Conservation (phyloP, 2,888 invertebrate genomes). For the Sthenelais limicola region DNA sequence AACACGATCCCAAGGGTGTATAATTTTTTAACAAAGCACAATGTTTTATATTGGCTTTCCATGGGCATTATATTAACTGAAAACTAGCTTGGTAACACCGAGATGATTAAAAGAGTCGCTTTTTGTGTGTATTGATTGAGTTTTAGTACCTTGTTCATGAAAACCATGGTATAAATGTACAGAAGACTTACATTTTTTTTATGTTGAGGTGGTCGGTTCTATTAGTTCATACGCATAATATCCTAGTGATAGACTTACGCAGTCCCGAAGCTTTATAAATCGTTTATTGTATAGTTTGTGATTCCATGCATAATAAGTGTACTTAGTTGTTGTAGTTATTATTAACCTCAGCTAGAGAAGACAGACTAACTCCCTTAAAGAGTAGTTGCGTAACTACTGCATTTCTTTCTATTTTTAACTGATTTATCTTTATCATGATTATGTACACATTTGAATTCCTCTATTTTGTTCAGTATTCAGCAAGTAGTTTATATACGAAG, state of each 20-base stretch:
- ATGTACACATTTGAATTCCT: background rate
- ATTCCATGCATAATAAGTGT: conserved; percentile 29
- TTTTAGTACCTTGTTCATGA: too few species aligned
- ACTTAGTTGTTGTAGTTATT: conserved; percentile 33
- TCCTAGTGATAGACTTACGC: conserved; percentile 37
- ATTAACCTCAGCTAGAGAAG: conserved; percentile 14
- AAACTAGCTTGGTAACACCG: too few species aligned
- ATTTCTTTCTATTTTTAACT: background rate
- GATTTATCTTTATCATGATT: background rate
- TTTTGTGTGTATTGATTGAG: too few species aligned
- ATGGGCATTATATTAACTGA: too few species aligned
- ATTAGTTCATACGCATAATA: conserved; percentile 38
- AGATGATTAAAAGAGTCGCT: too few species aligned
- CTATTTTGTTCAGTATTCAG: conserved; percentile 38
- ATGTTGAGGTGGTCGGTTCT: conserved; percentile 38
- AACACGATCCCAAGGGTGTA: too few species aligned
- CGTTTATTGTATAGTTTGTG: conserved; percentile 29
- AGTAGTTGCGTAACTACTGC: conserved; percentile 22
- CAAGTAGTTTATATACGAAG: conserved; percentile 10
- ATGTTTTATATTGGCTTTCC: too few species aligned
- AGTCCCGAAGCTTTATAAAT: conserved; percentile 37
- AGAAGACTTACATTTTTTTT: conserved; percentile 24
- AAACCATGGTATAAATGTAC: too few species aligned
- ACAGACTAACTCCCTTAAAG: conserved; percentile 13
- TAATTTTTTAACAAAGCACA: too few species aligned